Conservation (phyloP, 2,113 vertebrate species). For the Hippoglossus stenolepis region DNA sequence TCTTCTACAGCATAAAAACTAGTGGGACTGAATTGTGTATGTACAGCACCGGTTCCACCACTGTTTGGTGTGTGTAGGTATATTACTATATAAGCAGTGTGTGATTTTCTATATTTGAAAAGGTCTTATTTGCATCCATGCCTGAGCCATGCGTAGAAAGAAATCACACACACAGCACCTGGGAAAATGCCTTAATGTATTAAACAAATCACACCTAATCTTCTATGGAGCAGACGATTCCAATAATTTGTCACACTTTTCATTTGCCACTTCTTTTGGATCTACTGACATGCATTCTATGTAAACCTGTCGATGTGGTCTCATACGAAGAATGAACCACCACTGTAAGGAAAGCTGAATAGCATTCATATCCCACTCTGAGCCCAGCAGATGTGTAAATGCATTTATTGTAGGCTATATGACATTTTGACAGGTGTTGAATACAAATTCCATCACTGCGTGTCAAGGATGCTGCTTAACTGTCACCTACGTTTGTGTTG, state of each 20-base stretch:
- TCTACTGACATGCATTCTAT: constrained; percentile 20
- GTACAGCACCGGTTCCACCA: background rate
- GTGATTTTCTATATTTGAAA: constrained; percentile 38
- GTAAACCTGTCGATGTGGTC: constrained; percentile 20
- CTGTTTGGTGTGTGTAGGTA: constrained; percentile 16
- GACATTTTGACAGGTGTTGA: constrained; percentile 60
- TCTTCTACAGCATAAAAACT: background rate
- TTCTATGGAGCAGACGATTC: constrained; percentile 40
- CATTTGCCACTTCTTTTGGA: constrained; percentile 47
- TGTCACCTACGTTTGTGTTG: constrained; percentile 42
- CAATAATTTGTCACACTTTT: constrained; percentile 53
- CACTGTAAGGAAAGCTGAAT: background rate
- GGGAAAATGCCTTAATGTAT: constrained; percentile 47
- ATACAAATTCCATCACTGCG: constrained; percentile 46
- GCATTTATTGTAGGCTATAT: constrained; percentile 60
- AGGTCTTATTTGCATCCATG: constrained; percentile 57
- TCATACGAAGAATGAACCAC: background rate
- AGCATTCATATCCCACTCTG: constrained; percentile 13
- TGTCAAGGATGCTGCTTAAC: constrained; percentile 45
- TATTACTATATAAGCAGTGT: constrained; percentile 34
- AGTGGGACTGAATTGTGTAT: constrained; percentile 20
- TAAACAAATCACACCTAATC: constrained; percentile 61
- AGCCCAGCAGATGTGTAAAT: constrained; percentile 52
- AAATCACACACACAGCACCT: constrained; percentile 19
- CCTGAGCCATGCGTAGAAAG: constrained; percentile 34